Conservation (phyloP, 2,888 invertebrate genomes). For the Dichetophora obliterata region DNA sequence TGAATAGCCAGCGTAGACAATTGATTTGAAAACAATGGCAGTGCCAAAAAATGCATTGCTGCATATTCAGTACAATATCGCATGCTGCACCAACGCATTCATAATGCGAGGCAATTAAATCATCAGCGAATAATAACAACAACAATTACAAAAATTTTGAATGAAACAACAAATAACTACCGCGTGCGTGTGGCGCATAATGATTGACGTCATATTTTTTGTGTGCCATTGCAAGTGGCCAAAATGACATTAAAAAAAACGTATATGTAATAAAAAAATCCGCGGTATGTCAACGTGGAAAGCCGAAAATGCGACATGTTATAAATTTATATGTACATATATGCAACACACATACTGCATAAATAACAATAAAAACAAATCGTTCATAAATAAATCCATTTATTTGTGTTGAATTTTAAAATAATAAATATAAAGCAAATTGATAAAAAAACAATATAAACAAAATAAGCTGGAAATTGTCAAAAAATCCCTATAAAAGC, state of each 20-base stretch:
- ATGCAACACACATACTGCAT: background rate
- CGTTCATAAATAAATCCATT: background rate
- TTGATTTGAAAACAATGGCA: slow-evolving; percentile 34
- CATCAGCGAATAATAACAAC: slow-evolving; percentile 1
- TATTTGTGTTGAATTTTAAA: background rate
- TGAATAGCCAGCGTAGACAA: slow-evolving; percentile 6
- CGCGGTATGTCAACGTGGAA: background rate
- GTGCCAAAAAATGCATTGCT: background rate
- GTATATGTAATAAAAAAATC: background rate
- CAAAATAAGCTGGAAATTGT: background rate
- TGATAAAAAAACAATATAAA: background rate
- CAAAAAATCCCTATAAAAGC: background rate
- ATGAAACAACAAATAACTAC: slow-evolving; percentile 9
- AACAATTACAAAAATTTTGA: slow-evolving; percentile 4
- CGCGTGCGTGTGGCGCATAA: background rate
- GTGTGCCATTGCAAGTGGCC: background rate
- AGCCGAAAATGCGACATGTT: background rate
- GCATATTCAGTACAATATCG: background rate
- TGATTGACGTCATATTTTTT: slow-evolving; percentile 31
- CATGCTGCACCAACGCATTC: background rate
- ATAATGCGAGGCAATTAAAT: slow-evolving; percentile 19
- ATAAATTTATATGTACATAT: background rate
- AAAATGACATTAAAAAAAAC: background rate
- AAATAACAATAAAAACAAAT: background rate
- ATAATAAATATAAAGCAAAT: background rate